These are phyloP conservation scores for Dipodomys stephensi DNA, from an alignment of 2,113 vertebrate species.

Conservation along the genomic window DNA sequence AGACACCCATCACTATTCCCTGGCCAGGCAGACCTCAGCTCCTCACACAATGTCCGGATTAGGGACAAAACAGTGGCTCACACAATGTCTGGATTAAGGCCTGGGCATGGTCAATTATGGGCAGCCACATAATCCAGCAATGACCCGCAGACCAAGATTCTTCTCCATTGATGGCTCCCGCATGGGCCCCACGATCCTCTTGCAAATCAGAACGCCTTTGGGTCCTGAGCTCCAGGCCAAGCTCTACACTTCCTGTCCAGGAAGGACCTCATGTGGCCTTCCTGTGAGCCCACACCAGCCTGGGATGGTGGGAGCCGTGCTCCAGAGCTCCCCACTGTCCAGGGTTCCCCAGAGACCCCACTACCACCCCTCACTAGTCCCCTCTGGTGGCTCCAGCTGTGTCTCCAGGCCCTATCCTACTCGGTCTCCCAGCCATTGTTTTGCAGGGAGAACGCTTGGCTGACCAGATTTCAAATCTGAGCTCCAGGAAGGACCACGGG, in stretches of 20 bases:
- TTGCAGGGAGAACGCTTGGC: not conserved
- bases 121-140: not conserved
- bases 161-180: conserved; percentile 47
- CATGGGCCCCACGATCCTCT: not conserved
- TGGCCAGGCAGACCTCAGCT: not conserved
- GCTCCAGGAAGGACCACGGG: not conserved
- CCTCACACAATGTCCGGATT: conserved; percentile 33
- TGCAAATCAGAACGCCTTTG: accelerated
- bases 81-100: conserved; percentile 58
- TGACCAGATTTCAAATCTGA: too few species aligned
- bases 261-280: accelerated
- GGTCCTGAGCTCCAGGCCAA: accelerated
- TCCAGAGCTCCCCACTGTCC: not conserved
- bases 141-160: conserved; percentile 27
- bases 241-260: accelerated
- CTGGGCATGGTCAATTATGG: accelerated
- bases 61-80: not conserved
- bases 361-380: not conserved
- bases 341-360: too few species aligned
- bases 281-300: not conserved
- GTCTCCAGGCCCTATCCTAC: accelerated
- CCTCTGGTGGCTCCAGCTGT: not conserved
- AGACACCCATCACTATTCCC: conserved; percentile 25
- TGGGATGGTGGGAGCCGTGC: accelerated
- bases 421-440: not conserved